Conservation (phyloP, 2,797 vertebrate species). For the Benthosema pterotum region DNA sequence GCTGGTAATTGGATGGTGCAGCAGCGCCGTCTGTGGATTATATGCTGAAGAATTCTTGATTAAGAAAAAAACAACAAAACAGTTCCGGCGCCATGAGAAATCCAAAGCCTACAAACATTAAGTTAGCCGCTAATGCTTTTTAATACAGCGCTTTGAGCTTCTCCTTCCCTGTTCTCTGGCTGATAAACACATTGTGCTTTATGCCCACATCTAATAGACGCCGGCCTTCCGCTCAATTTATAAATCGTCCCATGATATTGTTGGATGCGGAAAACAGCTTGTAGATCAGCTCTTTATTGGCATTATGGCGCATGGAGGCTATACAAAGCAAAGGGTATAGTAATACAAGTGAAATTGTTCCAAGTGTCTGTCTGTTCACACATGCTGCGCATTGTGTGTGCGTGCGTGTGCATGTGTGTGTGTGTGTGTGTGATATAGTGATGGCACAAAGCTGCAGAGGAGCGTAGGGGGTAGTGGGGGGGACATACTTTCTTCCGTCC, state of each 20-base stretch:
- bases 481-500: too few species aligned
- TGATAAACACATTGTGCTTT: constrained; percentile 57
- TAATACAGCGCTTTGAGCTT: constrained; percentile 12
- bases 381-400: not conserved
- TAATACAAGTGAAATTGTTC: not conserved
- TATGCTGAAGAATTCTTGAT: constrained; percentile 18
- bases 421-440: not conserved
- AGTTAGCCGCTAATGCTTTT: not conserved
- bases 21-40: constrained; percentile 7
- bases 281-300: too few species aligned
- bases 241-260: too few species aligned
- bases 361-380: constrained; percentile 32
- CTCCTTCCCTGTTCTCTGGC: constrained; percentile 40
- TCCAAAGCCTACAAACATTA: too few species aligned
- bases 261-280: too few species aligned
- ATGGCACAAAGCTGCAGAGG: constrained; percentile 16
- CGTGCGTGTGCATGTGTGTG: not conserved
- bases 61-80: not conserved
- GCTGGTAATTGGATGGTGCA: constrained; percentile 7
- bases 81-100: not conserved
- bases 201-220: constrained; percentile 43
- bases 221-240: constrained; percentile 19
- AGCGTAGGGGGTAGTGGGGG: too few species aligned
- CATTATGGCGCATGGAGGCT: constrained; percentile 9
- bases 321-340: constrained; percentile 46